Base-by-base conservation (phyloP, 2,888 invertebrate species). In the Dynastes tityus region DNA sequence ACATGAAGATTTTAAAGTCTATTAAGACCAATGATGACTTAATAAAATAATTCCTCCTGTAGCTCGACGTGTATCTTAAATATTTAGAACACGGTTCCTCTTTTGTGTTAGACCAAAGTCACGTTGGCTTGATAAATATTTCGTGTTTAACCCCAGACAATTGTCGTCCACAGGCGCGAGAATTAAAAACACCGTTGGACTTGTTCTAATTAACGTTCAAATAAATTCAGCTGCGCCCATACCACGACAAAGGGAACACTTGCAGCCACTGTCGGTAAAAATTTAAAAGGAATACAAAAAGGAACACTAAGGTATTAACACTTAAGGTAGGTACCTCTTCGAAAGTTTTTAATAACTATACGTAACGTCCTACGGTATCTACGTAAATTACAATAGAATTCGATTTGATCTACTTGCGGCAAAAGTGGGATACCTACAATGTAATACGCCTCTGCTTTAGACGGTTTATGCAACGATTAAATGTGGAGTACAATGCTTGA, bases 141-240 rank as follows among this genome's bases (percentile, higher is more conserved):
- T 45, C 45, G 45, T 32, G 32, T 45, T 45, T 45, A 45, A 45
- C 45, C 13, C 27, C 29, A 63, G 27, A 63, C 29, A 63, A 29
- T 63, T 67, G 67, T 49, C 45, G 45, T 45, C 22, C 45, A 16
- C 67, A 27, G 45, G 27, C 45, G 45, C 45, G 45, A 67, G 45
- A 67, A 67, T 67, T 67, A 67, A 67, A 67, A 67, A 67, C 67
- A 67, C 45, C 45, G 67, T 67, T 67, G 32, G 22, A 67, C 8
- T 45, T 67, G 67, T 67, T 67, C 67, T 67, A 67, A 67, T 67
- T 67, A 67, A 45, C 32, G 67, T 67, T 67, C 67, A 67, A 67
- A 67, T 67, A 67, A 67, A 67, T 67, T 49, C 67, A 67, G 67
- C 45, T 67, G 67, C 67, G 67, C 45, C 67, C 27, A 67, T 67